These are phyloP conservation scores for Ridgeia piscesae DNA, from an alignment of 1,140 invertebrate genomes.

Conservation along the genomic window DNA sequence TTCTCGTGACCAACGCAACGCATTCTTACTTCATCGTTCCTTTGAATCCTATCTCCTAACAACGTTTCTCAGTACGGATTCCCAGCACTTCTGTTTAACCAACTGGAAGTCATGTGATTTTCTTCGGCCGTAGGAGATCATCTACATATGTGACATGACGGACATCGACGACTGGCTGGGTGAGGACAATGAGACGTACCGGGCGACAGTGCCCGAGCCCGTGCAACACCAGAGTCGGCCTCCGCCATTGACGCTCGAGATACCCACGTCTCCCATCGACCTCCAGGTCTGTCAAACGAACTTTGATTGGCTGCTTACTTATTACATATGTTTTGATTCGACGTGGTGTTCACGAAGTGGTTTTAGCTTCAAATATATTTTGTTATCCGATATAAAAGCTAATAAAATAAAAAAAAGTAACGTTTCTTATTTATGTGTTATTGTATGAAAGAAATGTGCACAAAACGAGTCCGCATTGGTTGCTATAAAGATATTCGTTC, in stretches of 20 bases:
- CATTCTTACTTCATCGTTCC: neutral
- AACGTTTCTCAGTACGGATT: neutral
- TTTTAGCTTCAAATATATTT: neutral
- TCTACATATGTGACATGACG: constrained; percentile 14
- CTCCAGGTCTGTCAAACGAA: neutral
- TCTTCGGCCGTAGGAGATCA: neutral
- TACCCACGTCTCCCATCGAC: neutral
- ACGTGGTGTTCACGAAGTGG: neutral
- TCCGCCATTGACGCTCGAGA: neutral
- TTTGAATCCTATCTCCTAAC: neutral
- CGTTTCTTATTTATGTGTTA: neutral
- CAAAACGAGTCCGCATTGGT: neutral
- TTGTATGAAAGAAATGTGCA: neutral
- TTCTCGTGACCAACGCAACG: neutral
- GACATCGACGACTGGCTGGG: constrained; percentile 13
- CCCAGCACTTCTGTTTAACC: neutral
- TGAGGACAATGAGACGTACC: constrained; percentile 1
- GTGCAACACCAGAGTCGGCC: neutral
- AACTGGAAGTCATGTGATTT: neutral
- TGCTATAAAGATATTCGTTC: no score
- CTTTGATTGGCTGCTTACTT: neutral
- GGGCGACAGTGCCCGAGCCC: neutral
- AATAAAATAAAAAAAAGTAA: no score
- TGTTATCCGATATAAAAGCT: neutral
- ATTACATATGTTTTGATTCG: neutral